Evolutionary conservation across 2,888 invertebrate species (phyloP), one percentile per base, ranked within the genome.

Genomic region (Dione juno): DNA sequence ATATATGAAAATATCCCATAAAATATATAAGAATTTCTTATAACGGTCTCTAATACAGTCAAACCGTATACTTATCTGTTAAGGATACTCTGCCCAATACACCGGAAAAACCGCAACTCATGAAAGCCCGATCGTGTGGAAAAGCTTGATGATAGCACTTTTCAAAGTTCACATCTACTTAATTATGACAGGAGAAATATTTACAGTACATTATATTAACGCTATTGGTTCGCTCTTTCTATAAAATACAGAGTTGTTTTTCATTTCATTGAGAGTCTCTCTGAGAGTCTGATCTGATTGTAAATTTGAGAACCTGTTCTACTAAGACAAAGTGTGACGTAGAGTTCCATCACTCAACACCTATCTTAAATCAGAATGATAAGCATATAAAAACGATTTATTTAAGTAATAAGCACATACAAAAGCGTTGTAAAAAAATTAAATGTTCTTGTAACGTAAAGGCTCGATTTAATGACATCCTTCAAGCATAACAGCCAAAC

Each of bases 391-490:
- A 28, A 28, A 28, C 28, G 28, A 28, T 28, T 28, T 28, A 28
- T 28, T 28, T 28, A 28, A 28, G 28, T 28, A 28, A 28, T 48
- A 48, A 48, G 16, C 16, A 48, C 1, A 48, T 1, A 16, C 16
- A 48, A n/a, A 48, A 45, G n/a, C n/a, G 48, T 1, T 16, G 66
- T 53, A 59, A 37, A 52, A 67, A 67, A 67, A 40, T 58, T 64
- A 45, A 71, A 58, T 43, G 58, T 19, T 21, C n/a, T 21, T 19
- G 53, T 66, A 61, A 57, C 54, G 45, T 19, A 8, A 63, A 57
- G 63, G 66, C 61, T 58, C 52, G 43, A 67, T 59, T 71, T 71
- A 57, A 65, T 59, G 52, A 67, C 43, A 48, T 54, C 69, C 66
- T 67, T 53, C 67, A 10, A 59, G 19, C 61, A 43, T 53, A 53